phyloP scores from a whole-genome alignment of 1,140 invertebrate species.

The Aphidius gifuensis region DNA sequence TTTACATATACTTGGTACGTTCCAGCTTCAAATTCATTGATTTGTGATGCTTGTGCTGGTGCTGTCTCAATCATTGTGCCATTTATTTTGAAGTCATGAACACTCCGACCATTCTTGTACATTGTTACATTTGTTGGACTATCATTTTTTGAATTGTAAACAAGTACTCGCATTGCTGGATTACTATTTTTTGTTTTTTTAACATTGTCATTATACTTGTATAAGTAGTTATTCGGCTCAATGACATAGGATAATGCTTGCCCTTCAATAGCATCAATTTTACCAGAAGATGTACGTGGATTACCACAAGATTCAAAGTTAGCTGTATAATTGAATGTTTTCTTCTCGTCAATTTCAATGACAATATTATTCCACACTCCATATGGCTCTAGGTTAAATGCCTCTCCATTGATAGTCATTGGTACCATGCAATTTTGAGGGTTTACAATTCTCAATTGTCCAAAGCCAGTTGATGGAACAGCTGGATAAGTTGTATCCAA shows the following conservation, averaged over 20 bases:
- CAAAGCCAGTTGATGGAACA: slow-evolving; percentile 57
- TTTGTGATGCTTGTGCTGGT: slow-evolving; percentile 25
- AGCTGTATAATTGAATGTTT: background rate
- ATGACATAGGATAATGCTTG: slow-evolving; percentile 33
- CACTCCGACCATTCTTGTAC: slow-evolving; percentile 1
- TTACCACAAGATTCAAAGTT: slow-evolving; percentile 19
- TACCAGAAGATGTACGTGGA: slow-evolving; percentile 13
- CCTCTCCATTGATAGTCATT: slow-evolving; percentile 27
- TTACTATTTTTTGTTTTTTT: slow-evolving; percentile 34
- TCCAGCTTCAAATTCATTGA: slow-evolving; percentile 46
- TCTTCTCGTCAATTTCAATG: slow-evolving; percentile 20
- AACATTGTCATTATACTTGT: slow-evolving; percentile 28
- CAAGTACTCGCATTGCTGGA: slow-evolving; percentile 33
- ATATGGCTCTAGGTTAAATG: slow-evolving; percentile 34
- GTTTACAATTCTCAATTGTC: slow-evolving; percentile 73
- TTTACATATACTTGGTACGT: slow-evolving; percentile 48
- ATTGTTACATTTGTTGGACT: slow-evolving; percentile 6
- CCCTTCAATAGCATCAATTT: slow-evolving; percentile 15
- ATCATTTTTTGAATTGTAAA: slow-evolving; percentile 17
- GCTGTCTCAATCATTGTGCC: background rate
- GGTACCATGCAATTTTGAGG: slow-evolving; percentile 51
- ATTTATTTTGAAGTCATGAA: slow-evolving; percentile 14
- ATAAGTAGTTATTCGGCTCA: background rate
- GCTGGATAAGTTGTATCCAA: slow-evolving; percentile 72
- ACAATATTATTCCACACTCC: slow-evolving; percentile 43